Evolutionary conservation across 2,113 vertebrate species (phyloP).

Genomic region (Petrocephalus microphthalmus): DNA sequence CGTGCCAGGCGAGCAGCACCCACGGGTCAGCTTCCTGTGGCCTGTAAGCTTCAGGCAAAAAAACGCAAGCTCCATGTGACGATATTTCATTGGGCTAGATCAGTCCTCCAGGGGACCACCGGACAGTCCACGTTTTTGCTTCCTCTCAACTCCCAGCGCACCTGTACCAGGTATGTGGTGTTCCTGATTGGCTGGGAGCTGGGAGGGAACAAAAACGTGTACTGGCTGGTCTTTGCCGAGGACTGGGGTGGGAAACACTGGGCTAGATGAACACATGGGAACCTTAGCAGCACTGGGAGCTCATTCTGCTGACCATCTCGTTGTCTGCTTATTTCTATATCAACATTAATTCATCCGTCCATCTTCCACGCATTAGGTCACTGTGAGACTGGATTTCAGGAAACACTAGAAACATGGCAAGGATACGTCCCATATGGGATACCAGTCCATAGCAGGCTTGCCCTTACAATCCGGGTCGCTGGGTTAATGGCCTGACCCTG

Average conservation of each 20-base stretch:
- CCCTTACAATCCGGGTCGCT: background rate
- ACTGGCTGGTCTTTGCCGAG: no score
- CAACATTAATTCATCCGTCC: background rate
- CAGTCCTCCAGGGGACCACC: no score
- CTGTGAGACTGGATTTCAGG: background rate
- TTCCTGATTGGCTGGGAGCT: no score
- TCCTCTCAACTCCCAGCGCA: no score
- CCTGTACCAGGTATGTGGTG: no score
- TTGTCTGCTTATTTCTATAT: background rate
- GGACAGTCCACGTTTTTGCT: no score
- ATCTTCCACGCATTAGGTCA: background rate
- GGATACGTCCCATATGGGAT: background rate
- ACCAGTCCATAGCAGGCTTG: background rate
- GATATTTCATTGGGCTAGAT: background rate
- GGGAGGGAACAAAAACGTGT: no score
- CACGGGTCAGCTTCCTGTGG: background rate
- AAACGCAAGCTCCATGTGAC: no score
- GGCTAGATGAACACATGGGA: background rate
- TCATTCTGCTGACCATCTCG: background rate
- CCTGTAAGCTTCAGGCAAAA: background rate
- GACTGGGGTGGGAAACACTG: no score
- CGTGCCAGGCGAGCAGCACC: background rate
- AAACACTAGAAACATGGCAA: background rate
- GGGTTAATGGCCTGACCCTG: background rate
- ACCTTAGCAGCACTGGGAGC: background rate